Conservation (phyloP, 2,113 vertebrate species). For the Vicugna pacos region DNA sequence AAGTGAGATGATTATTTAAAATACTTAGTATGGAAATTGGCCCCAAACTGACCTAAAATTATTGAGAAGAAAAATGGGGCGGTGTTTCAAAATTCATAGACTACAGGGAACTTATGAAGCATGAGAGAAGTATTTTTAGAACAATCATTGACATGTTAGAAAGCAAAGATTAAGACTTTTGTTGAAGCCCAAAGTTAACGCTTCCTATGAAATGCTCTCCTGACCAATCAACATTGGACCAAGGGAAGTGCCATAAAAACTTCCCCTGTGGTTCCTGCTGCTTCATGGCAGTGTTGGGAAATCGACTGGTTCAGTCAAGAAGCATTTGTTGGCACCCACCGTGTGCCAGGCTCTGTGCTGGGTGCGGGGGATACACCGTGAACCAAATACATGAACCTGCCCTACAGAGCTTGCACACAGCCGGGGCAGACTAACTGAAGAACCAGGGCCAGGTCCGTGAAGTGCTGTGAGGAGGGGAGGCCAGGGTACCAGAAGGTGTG, state of each 20-base stretch:
- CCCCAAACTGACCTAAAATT: not conserved
- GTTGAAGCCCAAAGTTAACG: not conserved
- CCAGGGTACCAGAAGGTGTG: fast-evolving
- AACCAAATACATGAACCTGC: fast-evolving
- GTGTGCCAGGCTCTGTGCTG: not conserved
- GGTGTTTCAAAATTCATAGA: not conserved
- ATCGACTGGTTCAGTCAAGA: not conserved
- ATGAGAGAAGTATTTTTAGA: not conserved
- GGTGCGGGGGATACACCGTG: not conserved
- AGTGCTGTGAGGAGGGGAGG: not conserved
- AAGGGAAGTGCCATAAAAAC: not conserved
- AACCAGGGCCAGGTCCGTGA: fast-evolving
- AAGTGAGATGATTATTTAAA: not conserved
- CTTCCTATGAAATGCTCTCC: not conserved
- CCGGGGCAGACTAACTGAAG: not conserved
- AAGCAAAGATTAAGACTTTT: not conserved
- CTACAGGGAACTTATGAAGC: not conserved
- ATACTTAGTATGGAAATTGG: not conserved
- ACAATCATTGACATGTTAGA: not conserved
- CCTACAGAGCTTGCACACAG: not conserved
- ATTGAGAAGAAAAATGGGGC: not conserved
- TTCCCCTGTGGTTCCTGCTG: not conserved
- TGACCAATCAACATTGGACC: not conserved
- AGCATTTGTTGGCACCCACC: too few relatives aligned
- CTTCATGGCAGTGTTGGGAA: not conserved